Evolutionary conservation across 2,888 invertebrate genomes (phyloP).

Genomic region (Branchipolynoe longqiensis): DNA sequence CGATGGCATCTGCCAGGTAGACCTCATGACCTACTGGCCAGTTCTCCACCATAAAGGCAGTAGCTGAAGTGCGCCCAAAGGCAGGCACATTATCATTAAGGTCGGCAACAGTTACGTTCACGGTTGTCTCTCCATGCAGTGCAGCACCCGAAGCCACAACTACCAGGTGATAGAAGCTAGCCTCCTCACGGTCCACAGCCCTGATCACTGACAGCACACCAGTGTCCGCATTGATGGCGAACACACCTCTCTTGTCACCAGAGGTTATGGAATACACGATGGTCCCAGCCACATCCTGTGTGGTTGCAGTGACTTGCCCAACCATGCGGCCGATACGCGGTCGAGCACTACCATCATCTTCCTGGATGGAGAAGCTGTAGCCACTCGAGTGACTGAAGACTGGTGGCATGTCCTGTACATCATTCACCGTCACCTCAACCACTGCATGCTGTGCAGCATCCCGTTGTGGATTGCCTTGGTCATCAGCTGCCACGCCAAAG

Average conservation of each 20-base stretch:
- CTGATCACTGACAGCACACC: conserved; percentile 90
- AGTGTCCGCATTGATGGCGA: conserved; percentile 89
- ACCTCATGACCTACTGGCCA: conserved; percentile 96
- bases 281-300: conserved; percentile 59
- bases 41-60: conserved; percentile 91
- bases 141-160: conserved; percentile 90
- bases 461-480: conserved; percentile 67
- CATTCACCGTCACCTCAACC: conserved; percentile 73
- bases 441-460: conserved; percentile 64
- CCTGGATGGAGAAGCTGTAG: conserved; percentile 91
- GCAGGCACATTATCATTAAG: conserved; percentile 95
- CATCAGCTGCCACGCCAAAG: conserved; percentile 89
- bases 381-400: conserved; percentile 84
- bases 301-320: conserved; percentile 85
- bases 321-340: conserved; percentile 88
- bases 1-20: conserved; percentile 92
- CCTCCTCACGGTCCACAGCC: conserved; percentile 92
- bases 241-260: conserved; percentile 90
- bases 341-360: conserved; percentile 88
- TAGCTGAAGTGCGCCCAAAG: conserved; percentile 70
- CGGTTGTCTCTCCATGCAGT: conserved; percentile 89
- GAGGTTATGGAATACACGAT: conserved; percentile 85
- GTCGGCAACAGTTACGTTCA: conserved; percentile 91
- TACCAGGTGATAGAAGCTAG: conserved; percentile 88
- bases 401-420: conserved; percentile 70